phyloP scores from a whole-genome alignment of 1,140 invertebrate species.

The Drosophila triauraria region DNA sequence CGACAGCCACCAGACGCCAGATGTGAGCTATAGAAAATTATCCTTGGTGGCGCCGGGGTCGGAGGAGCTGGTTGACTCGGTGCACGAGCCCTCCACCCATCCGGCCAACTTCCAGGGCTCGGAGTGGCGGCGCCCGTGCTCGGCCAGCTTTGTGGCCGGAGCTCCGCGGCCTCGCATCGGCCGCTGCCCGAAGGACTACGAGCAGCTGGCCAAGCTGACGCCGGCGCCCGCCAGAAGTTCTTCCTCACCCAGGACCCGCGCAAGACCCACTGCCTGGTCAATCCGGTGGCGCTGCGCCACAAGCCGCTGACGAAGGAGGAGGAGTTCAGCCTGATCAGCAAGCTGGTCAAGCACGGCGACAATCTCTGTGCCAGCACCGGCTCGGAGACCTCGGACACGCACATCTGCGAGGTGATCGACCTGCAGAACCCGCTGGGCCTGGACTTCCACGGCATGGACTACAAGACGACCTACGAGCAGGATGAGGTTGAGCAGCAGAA shows the following conservation, averaged over 20 bases:
- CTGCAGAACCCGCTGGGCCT: constrained; percentile 75
- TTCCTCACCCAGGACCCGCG: constrained; percentile 81
- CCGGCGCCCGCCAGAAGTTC: constrained; percentile 70
- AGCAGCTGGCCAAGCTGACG: constrained; percentile 67
- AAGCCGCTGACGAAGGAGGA: constrained; percentile 53
- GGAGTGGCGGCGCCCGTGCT: constrained; percentile 69
- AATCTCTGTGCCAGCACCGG: constrained; percentile 67
- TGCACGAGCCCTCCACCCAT: constrained; percentile 46
- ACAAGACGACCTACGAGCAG: constrained; percentile 72
- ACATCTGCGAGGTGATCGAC: constrained; percentile 79
- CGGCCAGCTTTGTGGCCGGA: constrained; percentile 64
- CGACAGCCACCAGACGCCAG: not conserved
- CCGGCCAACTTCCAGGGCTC: constrained; percentile 40
- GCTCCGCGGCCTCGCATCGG: constrained; percentile 60
- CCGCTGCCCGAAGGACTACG: constrained; percentile 62
- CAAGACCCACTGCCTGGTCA: constrained; percentile 62
- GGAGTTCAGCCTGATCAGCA: constrained; percentile 58
- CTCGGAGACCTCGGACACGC: constrained; percentile 63
- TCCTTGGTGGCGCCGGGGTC: constrained; percentile 14
- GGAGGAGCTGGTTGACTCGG: constrained; percentile 60
- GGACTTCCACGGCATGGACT: constrained; percentile 83
- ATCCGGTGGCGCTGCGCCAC: constrained; percentile 66
- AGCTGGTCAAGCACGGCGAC: constrained; percentile 74
- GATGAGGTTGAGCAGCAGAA: constrained; percentile 80
- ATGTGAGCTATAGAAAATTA: too few relatives aligned